Conservation (phyloP, 2,888 invertebrate species). For the Ryuthela nishihirai region DNA sequence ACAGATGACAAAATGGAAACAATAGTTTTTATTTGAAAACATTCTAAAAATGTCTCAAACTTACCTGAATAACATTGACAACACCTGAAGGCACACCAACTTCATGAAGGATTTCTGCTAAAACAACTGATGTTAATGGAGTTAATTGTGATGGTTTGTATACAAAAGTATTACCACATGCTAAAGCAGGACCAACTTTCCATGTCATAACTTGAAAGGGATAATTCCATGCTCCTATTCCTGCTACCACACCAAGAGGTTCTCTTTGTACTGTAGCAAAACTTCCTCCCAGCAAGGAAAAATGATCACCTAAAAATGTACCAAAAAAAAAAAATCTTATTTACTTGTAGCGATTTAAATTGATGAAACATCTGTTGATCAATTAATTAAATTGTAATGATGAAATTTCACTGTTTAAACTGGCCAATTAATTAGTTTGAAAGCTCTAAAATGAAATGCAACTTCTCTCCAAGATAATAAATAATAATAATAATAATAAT, state of each 20-base stretch:
- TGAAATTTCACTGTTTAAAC: too few relatives aligned
- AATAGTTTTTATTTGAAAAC: too few relatives aligned
- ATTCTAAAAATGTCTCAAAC: too few relatives aligned
- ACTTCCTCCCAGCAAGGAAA: conserved; percentile 51
- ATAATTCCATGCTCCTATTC: conserved; percentile 60
- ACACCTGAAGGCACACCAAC: conserved; percentile 57
- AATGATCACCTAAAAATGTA: conserved; percentile 51
- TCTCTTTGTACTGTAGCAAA: conserved; percentile 56
- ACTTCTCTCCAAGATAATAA: too few relatives aligned
- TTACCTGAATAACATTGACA: conserved; percentile 57
- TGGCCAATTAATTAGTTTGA: too few relatives aligned
- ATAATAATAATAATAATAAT: too few relatives aligned
- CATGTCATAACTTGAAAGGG: conserved; percentile 54
- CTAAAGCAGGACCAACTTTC: conserved; percentile 55
- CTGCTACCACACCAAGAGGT: conserved; percentile 57
- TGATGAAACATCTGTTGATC: neutral
- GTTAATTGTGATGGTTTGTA: conserved; percentile 59
- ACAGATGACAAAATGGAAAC: too few relatives aligned
- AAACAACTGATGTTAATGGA: conserved; percentile 56
- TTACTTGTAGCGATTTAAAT: neutral
- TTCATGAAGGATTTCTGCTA: conserved; percentile 56
- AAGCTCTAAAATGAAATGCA: too few relatives aligned
- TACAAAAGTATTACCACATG: conserved; percentile 58
- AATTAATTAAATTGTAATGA: too few relatives aligned
- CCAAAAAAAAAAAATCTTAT: neutral